Percentiles rank a stretch among this genome's conserved stretches.
Evolutionary conservation across 2,797 vertebrate genomes (phyloP).

Genomic region (Sebastes jordani): DNA sequence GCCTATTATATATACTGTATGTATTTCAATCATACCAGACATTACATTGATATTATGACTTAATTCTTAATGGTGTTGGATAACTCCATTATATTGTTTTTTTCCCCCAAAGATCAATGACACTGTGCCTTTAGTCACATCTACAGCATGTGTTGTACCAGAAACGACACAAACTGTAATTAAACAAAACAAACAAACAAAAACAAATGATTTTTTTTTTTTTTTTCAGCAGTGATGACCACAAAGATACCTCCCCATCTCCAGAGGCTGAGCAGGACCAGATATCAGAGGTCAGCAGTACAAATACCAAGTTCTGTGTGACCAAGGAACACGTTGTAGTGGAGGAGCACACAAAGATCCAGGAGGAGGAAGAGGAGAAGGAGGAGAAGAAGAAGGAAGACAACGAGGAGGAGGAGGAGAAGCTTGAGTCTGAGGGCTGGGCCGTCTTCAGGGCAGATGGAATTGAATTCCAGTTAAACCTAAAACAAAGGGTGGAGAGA

Average conservation of each 20-base stretch:
- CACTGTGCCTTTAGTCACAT: not conserved
- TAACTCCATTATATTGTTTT: not conserved
- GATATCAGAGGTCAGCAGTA: slow-evolving; percentile 45
- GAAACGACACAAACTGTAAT: not conserved
- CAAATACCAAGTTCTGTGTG: slow-evolving; percentile 63
- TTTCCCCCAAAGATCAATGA: not conserved
- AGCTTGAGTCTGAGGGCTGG: slow-evolving; percentile 50
- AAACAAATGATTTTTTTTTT: not conserved
- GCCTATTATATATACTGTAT: not conserved
- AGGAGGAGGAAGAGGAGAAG: slow-evolving; percentile 9
- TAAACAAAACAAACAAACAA: not conserved
- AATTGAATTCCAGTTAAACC: slow-evolving; percentile 75
- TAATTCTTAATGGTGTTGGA: not conserved
- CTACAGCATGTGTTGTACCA: not conserved
- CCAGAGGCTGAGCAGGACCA: slow-evolving; percentile 39
- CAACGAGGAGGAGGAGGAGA: slow-evolving; percentile 61
- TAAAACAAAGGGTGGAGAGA: slow-evolving; percentile 58
- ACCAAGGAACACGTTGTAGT: slow-evolving; percentile 57
- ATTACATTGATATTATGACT: not conserved
- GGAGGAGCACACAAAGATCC: slow-evolving; percentile 70
- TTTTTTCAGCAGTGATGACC: slow-evolving; percentile 71
- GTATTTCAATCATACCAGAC: not conserved
- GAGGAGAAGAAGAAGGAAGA: slow-evolving; percentile 35
- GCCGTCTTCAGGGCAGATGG: slow-evolving; percentile 72
- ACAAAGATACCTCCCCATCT: slow-evolving; percentile 43